Evolutionary conservation across 2,113 vertebrate genomes (phyloP), one percentile per base, ranked within the genome.

Genomic region (Pygoscelis antarcticus): DNA sequence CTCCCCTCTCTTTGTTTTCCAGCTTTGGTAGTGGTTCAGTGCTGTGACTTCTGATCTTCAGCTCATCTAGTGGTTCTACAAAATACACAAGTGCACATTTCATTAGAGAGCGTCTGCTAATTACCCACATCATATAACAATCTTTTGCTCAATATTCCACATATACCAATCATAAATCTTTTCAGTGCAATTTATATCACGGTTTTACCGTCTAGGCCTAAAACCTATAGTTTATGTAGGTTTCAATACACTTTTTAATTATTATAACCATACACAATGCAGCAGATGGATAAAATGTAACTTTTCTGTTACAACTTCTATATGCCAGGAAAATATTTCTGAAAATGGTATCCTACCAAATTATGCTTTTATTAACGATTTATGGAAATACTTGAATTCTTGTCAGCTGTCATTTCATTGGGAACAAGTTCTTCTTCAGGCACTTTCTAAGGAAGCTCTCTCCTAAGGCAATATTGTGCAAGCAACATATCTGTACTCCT

Each of bases 11-110:
- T 96, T 98, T 99, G 94, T 98, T 99, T 97, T 99, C 98, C 93
- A 98, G 93, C 96, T 99, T 98, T 97, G 99, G 99, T 94, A 99
- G 98, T 55, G 98, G 98, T 92, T 99, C 99, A 38, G 98, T 98
- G 97, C 98, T 98, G 97, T 99, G 98, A 82, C 98, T 99, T 96
- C 99, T 99, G 92, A 98, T 98, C 97, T 99, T 99, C 57, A 98
- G 96, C 57, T 99, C 99, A 87, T 98, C 99, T 96, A 97, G 88
- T 4, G 98, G 97, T 96, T 98, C 98, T 98, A 84, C 32, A 86
- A 94, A 95, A 93, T 10, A 98, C 51, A 38, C 54, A 95, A 81
- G 78, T 42, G 46, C 60, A 65, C 6, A 89, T 51, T 81, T 46
- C 0, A 0, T 97, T 95, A 92, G 1, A 36, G 25, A 62, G 16